Conservation (phyloP, 64 coral and sea anemone genomes). For the Dendronephthya gigantea region DNA sequence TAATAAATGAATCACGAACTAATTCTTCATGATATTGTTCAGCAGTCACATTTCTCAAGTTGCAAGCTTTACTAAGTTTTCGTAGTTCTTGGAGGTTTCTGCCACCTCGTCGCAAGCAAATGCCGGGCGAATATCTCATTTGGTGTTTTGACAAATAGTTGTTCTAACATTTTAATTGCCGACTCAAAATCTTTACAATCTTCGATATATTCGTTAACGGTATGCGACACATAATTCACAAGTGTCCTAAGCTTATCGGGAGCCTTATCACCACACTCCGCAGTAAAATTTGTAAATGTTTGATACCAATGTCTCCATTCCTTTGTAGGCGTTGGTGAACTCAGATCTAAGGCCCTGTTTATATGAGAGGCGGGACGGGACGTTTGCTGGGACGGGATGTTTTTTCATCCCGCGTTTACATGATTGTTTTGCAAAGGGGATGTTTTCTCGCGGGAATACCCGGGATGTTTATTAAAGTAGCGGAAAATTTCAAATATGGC, state of each 20-base stretch:
- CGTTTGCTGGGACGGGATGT: not conserved
- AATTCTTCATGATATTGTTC: not conserved
- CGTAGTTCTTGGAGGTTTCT: not conserved
- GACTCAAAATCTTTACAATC: not conserved
- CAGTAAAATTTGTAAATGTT: constrained; percentile 33
- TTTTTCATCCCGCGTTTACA: not conserved
- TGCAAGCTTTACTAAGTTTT: not conserved
- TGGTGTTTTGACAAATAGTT: not conserved
- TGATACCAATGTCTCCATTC: no score
- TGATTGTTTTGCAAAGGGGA: not conserved
- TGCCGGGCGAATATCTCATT: not conserved
- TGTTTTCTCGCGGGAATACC: not conserved
- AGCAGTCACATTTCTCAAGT: not conserved
- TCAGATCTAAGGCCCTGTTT: not conserved
- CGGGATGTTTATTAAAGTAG: not conserved
- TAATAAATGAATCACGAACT: constrained; percentile 22
- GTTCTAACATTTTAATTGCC: not conserved
- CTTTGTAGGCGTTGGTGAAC: no score
- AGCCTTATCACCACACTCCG: constrained; percentile 15
- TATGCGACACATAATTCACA: constrained; percentile 29
- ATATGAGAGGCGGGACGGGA: not conserved
- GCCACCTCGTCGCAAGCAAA: not conserved
- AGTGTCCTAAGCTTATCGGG: constrained; percentile 19
- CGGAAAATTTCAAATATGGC: not conserved
- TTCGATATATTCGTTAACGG: constrained; percentile 22